Base-by-base conservation (phyloP, 2,797 vertebrate genomes). In the Poeciliopsis paucimaculata region DNA sequence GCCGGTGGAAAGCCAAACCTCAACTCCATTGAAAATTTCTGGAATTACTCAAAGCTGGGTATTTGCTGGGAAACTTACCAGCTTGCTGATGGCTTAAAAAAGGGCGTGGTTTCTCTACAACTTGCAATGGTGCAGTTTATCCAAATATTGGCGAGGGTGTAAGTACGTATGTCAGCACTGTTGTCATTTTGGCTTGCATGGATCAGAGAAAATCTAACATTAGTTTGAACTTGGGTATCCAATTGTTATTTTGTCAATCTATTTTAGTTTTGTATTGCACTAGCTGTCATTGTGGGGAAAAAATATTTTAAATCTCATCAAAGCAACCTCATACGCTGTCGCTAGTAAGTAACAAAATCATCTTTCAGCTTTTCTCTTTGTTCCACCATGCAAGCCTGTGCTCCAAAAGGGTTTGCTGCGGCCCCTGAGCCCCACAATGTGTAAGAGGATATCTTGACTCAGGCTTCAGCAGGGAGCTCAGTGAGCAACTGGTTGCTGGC, bases 381-480 rank as follows among this genome's bases (percentile, higher is more conserved):
- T 82, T 91, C 84, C 92, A 92, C 94, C 94, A 77, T 92, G 87
- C 72, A 87, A 82, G 93, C 94, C 91, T 92, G 92, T 66, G 85
- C 91, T 94, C 95, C 95, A 89, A 70, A 85, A 82, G 85, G 80
- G 80, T 90, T 71, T 89, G 28, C 73, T 51, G 77, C 81, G 81
- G 87, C 86, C 86, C 80, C 87, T 45, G 84, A 90, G 81, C 87
- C 85, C 91, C 88, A 85, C 86, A 91, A 41, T 84, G 86, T 95
- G 95, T 95, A 96, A 95, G 92, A 73, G 87, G 93, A 95, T 95
- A 93, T 90, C 91, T 90, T 71, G 81, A 82, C 79, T 71, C 87
- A 79, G 92, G 82, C 89, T 81, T 62, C 88, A 88, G 89, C 80
- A 62, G 81, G 81, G 87, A 87, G 83, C 89, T 82, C 77, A 66